Percentiles rank a stretch among this genome's conserved stretches.
These are phyloP conservation scores for Serilophus lunatus DNA, from an alignment of 2,113 vertebrate species.

Conservation along the genomic window DNA sequence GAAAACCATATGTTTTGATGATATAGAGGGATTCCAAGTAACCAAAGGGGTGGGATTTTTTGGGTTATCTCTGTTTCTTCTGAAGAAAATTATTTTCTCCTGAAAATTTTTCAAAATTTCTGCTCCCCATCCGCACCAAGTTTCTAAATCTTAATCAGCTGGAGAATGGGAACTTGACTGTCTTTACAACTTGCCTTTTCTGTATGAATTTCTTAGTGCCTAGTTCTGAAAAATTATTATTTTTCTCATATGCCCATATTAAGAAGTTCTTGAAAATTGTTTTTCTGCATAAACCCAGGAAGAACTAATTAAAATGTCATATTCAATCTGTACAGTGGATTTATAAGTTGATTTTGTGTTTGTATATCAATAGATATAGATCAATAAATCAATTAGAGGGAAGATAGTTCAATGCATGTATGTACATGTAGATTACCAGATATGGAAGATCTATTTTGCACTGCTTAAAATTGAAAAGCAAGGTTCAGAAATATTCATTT, in stretches of 20 bases:
- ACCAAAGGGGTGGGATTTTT: background rate
- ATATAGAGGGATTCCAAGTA: background rate
- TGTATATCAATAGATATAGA: no score
- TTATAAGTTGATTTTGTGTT: background rate
- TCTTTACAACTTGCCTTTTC: background rate
- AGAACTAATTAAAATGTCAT: background rate
- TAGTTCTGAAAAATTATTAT: background rate
- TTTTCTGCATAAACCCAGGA: background rate
- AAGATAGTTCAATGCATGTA: background rate
- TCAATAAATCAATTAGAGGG: background rate
- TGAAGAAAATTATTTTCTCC: background rate
- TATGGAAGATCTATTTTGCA: background rate
- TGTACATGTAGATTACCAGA: background rate
- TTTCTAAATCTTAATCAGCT: background rate
- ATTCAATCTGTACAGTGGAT: background rate
- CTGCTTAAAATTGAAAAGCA: background rate
- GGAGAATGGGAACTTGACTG: background rate
- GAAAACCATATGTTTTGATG: background rate
- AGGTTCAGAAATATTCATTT: background rate
- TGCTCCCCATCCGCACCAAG: rapidly evolving
- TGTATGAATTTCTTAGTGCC: background rate
- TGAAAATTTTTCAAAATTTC: background rate
- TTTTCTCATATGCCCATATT: background rate
- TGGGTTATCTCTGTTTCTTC: background rate
- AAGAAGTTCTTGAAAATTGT: background rate